Evolutionary conservation across 2,113 vertebrate genomes (phyloP).

Genomic region (Hippocampus zosterae): DNA sequence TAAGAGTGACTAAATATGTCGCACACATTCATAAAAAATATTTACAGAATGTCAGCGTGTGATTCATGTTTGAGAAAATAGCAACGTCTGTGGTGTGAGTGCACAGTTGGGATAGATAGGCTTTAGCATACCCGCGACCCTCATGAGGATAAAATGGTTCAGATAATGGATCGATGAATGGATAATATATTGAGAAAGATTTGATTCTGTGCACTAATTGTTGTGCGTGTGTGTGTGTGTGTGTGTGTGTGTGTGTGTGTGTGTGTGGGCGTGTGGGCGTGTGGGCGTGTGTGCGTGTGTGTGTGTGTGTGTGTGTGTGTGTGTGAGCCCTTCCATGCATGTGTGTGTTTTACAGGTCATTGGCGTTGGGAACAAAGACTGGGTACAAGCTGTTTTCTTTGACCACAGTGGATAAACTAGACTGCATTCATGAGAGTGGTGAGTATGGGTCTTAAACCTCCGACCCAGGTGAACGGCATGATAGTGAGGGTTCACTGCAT

Average conservation of each 20-base stretch:
- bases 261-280: background rate
- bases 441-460: slow-evolving; percentile 51
- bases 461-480: too few species aligned
- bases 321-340: background rate
- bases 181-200: too few species aligned
- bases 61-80: too few species aligned
- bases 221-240: background rate
- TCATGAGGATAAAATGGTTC: too few species aligned
- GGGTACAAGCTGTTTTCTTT: slow-evolving; percentile 92
- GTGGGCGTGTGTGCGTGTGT: background rate
- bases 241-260: background rate
- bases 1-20: too few species aligned
- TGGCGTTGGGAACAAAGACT: slow-evolving; percentile 85
- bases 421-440: slow-evolving; percentile 93
- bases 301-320: background rate
- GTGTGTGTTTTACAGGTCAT: slow-evolving; percentile 73
- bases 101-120: too few species aligned
- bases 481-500: too few species aligned
- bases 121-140: too few species aligned
- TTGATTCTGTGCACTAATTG: background rate
- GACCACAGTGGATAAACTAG: slow-evolving; percentile 88
- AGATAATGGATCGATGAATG: too few species aligned
- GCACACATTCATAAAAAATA: too few species aligned
- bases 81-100: too few species aligned
- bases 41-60: too few species aligned